Evolutionary conservation across 2,888 invertebrate species (phyloP).

Genomic region (Himalopsyche tibetana): DNA sequence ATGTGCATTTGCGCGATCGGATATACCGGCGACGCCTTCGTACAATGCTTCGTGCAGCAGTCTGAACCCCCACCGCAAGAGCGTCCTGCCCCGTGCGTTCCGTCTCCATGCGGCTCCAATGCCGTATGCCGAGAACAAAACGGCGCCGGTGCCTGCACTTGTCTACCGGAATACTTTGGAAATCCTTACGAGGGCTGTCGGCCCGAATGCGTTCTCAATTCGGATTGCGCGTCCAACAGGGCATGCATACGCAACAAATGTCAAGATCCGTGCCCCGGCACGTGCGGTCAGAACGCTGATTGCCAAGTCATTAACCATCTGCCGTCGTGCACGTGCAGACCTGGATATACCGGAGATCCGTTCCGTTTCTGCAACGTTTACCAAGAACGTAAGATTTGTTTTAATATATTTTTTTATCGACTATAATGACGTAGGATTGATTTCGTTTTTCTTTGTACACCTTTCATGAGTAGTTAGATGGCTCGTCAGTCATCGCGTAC

Average conservation of each 20-base stretch:
- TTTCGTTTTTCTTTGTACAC: too few species aligned
- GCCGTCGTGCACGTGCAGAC: slow-evolving; percentile 85
- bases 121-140: slow-evolving; percentile 83
- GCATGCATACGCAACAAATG: slow-evolving; percentile 87
- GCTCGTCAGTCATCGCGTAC: too few species aligned
- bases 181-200: slow-evolving; percentile 82
- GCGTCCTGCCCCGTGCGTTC: slow-evolving; percentile 75
- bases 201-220: slow-evolving; percentile 85
- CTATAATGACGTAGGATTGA: too few species aligned
- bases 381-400: slow-evolving; percentile 38
- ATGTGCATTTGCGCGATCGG: slow-evolving; percentile 82
- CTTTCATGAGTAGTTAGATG: too few species aligned
- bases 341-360: slow-evolving; percentile 88
- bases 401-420: too few species aligned
- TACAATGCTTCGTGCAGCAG: slow-evolving; percentile 76
- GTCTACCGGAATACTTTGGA: slow-evolving; percentile 86
- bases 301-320: slow-evolving; percentile 86
- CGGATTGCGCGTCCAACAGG: slow-evolving; percentile 84
- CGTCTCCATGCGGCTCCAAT: slow-evolving; percentile 86
- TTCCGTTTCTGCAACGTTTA: slow-evolving; percentile 84
- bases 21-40: slow-evolving; percentile 85
- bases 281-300: slow-evolving; percentile 87
- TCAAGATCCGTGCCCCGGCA: slow-evolving; percentile 85
- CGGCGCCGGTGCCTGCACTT: slow-evolving; percentile 79
- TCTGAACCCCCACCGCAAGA: slow-evolving; percentile 69